Conservation (phyloP, 2,888 invertebrate genomes). For the Odontocerum albicorne region DNA sequence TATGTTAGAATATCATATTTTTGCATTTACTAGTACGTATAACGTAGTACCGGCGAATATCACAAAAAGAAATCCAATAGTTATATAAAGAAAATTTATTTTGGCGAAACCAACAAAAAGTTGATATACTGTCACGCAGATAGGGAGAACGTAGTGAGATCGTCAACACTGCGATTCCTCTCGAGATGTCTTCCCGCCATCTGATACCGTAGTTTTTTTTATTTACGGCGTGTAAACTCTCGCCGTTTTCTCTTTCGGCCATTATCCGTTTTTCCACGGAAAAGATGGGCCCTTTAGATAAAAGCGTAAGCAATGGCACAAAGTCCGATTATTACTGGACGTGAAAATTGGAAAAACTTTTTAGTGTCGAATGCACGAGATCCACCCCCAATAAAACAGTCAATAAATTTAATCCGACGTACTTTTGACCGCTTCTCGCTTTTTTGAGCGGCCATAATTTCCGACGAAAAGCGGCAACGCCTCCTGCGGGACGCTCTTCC, state of each 20-base stretch:
- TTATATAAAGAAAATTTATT: too few relatives aligned
- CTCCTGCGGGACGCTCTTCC: too few relatives aligned
- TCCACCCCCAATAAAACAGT: constrained; percentile 23
- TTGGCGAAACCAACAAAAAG: too few relatives aligned
- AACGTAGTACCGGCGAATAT: too few relatives aligned
- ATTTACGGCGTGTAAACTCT: constrained; percentile 24
- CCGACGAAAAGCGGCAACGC: background rate
- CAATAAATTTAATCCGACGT: constrained; percentile 31
- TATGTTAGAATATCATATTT: too few relatives aligned
- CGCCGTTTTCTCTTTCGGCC: constrained; percentile 17
- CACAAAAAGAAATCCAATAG: too few relatives aligned
- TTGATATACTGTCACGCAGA: too few relatives aligned
- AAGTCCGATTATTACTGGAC: constrained; percentile 28
- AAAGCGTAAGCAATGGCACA: constrained; percentile 9
- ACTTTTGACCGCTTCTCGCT: constrained; percentile 22
- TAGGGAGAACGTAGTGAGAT: too few relatives aligned
- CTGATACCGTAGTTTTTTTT: too few relatives aligned
- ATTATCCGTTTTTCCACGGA: constrained; percentile 14
- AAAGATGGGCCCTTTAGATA: constrained; percentile 24
- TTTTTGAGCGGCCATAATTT: constrained; percentile 13
- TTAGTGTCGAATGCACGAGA: constrained; percentile 21
- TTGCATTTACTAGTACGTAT: too few relatives aligned
- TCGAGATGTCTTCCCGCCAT: too few relatives aligned
- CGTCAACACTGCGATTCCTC: too few relatives aligned
- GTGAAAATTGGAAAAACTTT: constrained; percentile 30